Evolutionary conservation across 2,888 invertebrate species (phyloP), one percentile per base, ranked within the genome.

Genomic region (Cryptocephalus primarius): DNA sequence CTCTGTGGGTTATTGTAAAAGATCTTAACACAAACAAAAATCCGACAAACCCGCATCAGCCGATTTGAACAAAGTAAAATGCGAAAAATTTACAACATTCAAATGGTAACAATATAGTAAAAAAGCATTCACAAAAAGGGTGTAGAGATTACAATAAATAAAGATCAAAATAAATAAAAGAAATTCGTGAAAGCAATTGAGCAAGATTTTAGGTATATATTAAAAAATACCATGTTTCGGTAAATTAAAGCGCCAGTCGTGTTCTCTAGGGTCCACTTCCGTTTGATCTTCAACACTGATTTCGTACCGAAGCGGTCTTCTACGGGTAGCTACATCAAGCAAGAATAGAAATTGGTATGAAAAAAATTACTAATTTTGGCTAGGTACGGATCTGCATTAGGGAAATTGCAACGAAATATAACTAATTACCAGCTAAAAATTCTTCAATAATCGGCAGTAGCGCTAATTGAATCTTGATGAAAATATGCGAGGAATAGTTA

Each of bases 271-370:
- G 63, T 74, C 73, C 65, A 72, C 72, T 63, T 75, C 74, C 42
- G 71, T 72, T 61, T 74, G 72, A 61, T 74, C 74, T 60, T 75
- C 74, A 60, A 75, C 64, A 66, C 74, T 74, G 66, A 75, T 74
- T 63, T 75, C 74, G 65, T 71, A 71, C 53, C 68, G 67, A 54
- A 73, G 69, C 49, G 69, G 70, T 51, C 70, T 69, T 62, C 72
- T 68, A 55, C 66, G 66, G 55, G 61, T 61, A 45, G 67, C 69
- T 70, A 66, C 45, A 58, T 49, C 49, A 52, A 57, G 58, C 46
- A 55, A 48, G 53, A 55, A 22, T n/a, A 36, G 6, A 36, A 12
- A 36, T 36, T 11, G 36, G 36, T 11, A 11, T 36, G 36, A 36
- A 36, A 36, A 34, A 6, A 36, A 4, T 12, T 12, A 11, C 12